These are phyloP conservation scores for Acanthoscelides obtectus DNA, from an alignment of 2,888 invertebrate genomes.

Conservation along the genomic window DNA sequence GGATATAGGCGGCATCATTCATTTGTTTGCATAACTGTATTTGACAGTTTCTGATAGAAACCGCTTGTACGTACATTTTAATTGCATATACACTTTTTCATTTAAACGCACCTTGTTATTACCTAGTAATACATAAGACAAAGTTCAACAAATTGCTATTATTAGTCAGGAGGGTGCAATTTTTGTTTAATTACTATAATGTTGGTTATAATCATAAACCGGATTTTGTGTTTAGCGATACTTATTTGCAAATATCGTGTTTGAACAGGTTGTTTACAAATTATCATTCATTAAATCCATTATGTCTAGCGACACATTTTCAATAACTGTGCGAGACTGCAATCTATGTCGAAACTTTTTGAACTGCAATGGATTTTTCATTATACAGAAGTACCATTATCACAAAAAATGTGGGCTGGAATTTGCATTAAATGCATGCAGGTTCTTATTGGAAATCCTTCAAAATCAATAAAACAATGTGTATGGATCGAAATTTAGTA, in stretches of 20 bases:
- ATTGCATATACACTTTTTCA: no score
- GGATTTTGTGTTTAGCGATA: background rate
- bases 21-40: no score
- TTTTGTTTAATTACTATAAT: background rate
- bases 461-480: background rate
- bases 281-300: background rate
- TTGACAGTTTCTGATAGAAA: no score
- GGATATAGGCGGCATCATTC: no score
- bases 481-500: background rate
- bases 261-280: background rate
- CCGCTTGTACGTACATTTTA: no score
- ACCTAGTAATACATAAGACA: no score
- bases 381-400: background rate
- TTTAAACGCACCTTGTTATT: no score
- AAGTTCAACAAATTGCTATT: no score
- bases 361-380: no score
- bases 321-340: background rate
- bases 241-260: background rate
- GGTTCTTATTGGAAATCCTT: background rate
- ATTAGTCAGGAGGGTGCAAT: no score
- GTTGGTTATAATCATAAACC: background rate
- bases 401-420: background rate
- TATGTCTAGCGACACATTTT: background rate
- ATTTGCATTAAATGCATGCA: background rate
- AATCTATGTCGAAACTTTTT: background rate